Base-by-base conservation (phyloP, 2,888 invertebrate genomes). In the Brachyptera risi region DNA sequence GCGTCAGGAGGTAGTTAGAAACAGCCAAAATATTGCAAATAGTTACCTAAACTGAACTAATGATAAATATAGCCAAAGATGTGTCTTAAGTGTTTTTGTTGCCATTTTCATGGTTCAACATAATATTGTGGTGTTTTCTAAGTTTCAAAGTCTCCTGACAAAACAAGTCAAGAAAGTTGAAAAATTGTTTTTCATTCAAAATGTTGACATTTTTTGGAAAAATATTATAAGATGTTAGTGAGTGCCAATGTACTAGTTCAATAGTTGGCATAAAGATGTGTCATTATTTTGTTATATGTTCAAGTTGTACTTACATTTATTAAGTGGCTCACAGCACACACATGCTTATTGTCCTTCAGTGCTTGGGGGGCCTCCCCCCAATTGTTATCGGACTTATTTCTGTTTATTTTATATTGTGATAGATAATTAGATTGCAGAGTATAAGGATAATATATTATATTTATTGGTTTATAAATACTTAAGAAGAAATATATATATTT, bases 21-120 rank as follows among this genome's bases (percentile, higher is more conserved):
- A 19, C 21, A 31, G 35, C 21, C 31, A 51, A 51, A 51, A 47
- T 47, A 47, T 51, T 51, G 51, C n/a, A 35, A 51, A 51, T n/a
- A 60, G 60, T 60, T 60, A 60, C 60, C 60, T 26, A 59, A 50
- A 54, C 35, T 59, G 44, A 61, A 51, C 47, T 24, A 19, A 49
- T 27, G 42, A 57, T 60, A 59, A 64, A 58, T 64, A 64, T 64
- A 64, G 62, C 64, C 64, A 64, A 64, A 62, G 64, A 64, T 64
- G 64, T 64, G 64, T 64, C 64, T 64, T 64, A 64, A 60, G 49
- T 64, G 64, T 64, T 64, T 64, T 35, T 56, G 62, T 64, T 64
- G 60, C 60, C 60, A 54, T 58, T 62, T 58, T 24, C 27, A 56
- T 61, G 51, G 51, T 35, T 51, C 13, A 51, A 31, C 35, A 35